These are phyloP conservation scores for Triplophysa yarkandensis DNA, from an alignment of 2,797 vertebrate genomes.

Conservation along the genomic window DNA sequence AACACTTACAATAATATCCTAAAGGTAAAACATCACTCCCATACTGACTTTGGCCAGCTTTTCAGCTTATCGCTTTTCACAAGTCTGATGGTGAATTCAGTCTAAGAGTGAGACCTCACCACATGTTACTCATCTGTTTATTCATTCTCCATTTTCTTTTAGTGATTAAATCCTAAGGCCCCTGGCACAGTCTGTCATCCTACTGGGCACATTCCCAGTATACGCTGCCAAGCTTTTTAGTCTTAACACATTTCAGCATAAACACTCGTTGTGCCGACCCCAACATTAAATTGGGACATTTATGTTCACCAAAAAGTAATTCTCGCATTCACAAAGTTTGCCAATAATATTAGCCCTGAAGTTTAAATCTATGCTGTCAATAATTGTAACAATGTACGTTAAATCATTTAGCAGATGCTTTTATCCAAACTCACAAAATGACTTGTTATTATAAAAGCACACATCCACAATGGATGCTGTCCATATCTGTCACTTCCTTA, in stretches of 20 bases:
- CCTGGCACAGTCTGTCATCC: conserved; percentile 20
- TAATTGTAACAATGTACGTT: not conserved
- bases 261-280: conserved; percentile 14
- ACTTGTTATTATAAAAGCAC: conserved; percentile 12
- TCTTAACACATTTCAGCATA: conserved; percentile 9
- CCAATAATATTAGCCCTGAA: not conserved
- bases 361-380: conserved; percentile 9
- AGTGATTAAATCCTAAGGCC: conserved; percentile 20
- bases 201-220: conserved; percentile 8
- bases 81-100: not conserved
- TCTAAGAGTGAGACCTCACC: not conserved
- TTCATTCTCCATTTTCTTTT: conserved; percentile 31
- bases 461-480: conserved; percentile 13
- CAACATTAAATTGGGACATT: not conserved
- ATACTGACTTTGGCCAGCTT: conserved; percentile 24
- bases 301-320: not conserved
- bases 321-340: not conserved
- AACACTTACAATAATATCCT: conserved; percentile 16
- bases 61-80: conserved; percentile 15
- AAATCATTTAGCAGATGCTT: not conserved
- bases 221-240: conserved; percentile 18
- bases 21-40: conserved; percentile 37
- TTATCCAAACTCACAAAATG: conserved; percentile 2
- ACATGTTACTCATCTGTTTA: conserved; percentile 18
- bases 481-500: conserved; percentile 26